Conservation (phyloP, 2,888 invertebrate genomes). For the Nematopogon swammerdamellus region DNA sequence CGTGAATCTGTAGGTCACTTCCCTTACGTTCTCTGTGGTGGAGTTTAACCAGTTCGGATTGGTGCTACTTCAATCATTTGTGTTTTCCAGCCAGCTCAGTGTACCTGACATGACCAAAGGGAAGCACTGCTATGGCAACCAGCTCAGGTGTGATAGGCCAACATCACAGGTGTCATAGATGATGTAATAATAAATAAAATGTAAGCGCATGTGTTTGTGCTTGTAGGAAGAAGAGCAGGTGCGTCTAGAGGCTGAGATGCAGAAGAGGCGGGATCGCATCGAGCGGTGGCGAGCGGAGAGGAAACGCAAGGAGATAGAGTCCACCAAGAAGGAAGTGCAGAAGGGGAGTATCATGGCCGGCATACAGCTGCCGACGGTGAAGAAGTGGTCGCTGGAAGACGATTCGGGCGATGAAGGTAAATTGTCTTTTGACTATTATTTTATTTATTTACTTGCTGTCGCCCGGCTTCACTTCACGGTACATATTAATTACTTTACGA, state of each 20-base stretch:
- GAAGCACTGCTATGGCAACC: too few species aligned
- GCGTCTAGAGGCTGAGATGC: constrained; percentile 91
- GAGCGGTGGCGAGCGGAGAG: constrained; percentile 95
- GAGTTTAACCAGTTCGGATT: too few species aligned
- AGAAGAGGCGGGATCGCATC: constrained; percentile 90
- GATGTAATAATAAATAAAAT: too few species aligned
- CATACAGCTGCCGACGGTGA: constrained; percentile 58
- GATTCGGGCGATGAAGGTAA: constrained; percentile 92
- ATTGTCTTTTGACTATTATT: constrained; percentile 4
- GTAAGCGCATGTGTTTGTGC: too few species aligned
- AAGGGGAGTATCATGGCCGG: constrained; percentile 62
- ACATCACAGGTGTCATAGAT: not conserved
- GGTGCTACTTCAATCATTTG: too few species aligned
- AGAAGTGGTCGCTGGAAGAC: constrained; percentile 95
- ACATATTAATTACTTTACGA: too few species aligned
- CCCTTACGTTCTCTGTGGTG: not conserved
- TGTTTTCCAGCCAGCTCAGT: too few species aligned
- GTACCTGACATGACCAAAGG: too few species aligned
- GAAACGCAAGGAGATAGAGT: constrained; percentile 81
- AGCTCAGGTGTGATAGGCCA: too few species aligned
- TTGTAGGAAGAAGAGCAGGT: constrained; percentile 83
- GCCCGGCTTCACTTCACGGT: too few species aligned
- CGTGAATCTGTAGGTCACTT: too few species aligned
- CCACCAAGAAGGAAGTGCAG: constrained; percentile 71
- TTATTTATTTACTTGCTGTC: too few species aligned